Conservation (phyloP, 1,140 invertebrate genomes). For the Leptonema lineaticorne region DNA sequence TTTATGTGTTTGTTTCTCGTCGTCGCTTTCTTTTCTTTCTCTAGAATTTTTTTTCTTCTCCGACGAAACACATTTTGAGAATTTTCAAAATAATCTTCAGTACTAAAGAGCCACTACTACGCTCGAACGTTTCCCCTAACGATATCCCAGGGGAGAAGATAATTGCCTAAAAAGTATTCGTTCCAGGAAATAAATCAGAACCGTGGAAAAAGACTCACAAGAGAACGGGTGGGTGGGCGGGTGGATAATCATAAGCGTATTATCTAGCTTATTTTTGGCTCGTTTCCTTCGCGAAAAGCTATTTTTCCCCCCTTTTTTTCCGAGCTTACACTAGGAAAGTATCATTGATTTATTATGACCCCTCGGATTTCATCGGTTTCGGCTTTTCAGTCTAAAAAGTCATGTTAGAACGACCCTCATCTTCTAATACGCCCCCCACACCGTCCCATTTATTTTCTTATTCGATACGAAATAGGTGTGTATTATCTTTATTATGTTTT, state of each 20-base stretch:
- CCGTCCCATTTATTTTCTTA: no score
- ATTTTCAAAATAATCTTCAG: no score
- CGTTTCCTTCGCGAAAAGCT: slow-evolving; percentile 21
- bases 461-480: no score
- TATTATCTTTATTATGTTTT: no score
- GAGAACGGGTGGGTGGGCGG: neutral
- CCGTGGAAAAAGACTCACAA: neutral
- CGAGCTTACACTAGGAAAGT: neutral
- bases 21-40: no score
- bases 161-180: slow-evolving; percentile 32
- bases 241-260: slow-evolving; percentile 31
- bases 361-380: neutral
- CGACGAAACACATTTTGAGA: no score
- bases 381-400: no score
- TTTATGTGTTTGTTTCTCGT: no score
- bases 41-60: no score
- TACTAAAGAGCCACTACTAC: no score
- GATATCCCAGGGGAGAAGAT: slow-evolving; percentile 23
- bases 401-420: no score
- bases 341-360: slow-evolving; percentile 24
- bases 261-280: slow-evolving; percentile 29
- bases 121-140: slow-evolving; percentile 15
- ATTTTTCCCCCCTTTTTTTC: neutral
- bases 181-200: slow-evolving; percentile 29
- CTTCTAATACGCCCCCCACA: no score